A percentile compares a stretch with the other conserved stretches of the same genome.
Conservation (phyloP, 2,888 invertebrate genomes). For the Agonopterix heracliana region DNA sequence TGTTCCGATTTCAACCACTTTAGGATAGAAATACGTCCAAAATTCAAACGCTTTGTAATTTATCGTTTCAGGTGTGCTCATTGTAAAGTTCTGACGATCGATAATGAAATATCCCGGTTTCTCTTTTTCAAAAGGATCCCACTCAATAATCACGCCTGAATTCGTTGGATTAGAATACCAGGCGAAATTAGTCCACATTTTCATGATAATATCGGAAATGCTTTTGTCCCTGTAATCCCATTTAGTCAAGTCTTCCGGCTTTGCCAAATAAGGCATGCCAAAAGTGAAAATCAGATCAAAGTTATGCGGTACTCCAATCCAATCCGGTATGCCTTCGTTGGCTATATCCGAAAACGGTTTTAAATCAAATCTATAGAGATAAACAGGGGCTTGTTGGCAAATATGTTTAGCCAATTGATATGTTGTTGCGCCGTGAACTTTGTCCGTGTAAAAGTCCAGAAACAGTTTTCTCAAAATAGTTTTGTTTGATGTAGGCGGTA, state of each 20-base stretch:
- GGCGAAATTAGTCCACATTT: conserved; percentile 86
- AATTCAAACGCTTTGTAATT: conserved; percentile 88
- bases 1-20: conserved; percentile 81
- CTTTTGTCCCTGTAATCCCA: conserved; percentile 88
- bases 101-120: conserved; percentile 84
- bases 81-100: conserved; percentile 83
- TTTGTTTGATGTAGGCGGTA: conserved; percentile 78
- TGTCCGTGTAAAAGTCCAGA: conserved; percentile 84
- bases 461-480: conserved; percentile 79
- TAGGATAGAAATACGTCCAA: conserved; percentile 91
- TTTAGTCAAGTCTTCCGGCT: conserved; percentile 74
- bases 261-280: conserved; percentile 85
- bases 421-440: conserved; percentile 83
- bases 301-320: conserved; percentile 88
- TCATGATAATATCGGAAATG: conserved; percentile 87
- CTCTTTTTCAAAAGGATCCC: conserved; percentile 82
- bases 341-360: conserved; percentile 81
- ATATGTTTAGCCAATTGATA: conserved; percentile 81
- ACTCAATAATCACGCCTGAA: conserved; percentile 82
- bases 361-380: conserved; percentile 85
- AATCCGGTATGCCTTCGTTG: conserved; percentile 81
- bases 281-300: conserved; percentile 89
- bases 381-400: conserved; percentile 78
- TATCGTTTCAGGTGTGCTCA: conserved; percentile 80
- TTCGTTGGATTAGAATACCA: conserved; percentile 83